Evolutionary conservation across 2,888 invertebrate genomes (phyloP).

Genomic region (Phortica magna): DNA sequence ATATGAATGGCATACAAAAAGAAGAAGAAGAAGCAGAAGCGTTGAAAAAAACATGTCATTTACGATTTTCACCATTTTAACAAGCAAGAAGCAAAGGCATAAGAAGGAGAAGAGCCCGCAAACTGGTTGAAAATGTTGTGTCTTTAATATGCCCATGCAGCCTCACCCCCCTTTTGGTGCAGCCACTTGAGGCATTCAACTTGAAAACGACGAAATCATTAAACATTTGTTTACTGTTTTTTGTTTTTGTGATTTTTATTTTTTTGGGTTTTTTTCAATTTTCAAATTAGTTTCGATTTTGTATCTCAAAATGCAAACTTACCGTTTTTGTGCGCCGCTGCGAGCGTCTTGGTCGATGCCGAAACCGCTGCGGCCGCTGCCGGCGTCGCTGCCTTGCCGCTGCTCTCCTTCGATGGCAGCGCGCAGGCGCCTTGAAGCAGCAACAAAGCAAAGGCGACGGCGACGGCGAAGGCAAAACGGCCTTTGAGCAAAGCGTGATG

Average conservation of each 20-base stretch:
- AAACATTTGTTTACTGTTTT: too few relatives aligned
- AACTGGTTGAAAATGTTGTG: background rate
- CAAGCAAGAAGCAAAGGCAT: too few relatives aligned
- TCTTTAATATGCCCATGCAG: background rate
- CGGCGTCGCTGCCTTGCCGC: background rate
- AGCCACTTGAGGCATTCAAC: background rate
- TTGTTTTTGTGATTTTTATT: too few relatives aligned
- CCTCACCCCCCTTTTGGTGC: background rate
- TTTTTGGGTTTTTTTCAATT: background rate
- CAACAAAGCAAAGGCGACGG: constrained; percentile 1
- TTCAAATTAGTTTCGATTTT: background rate
- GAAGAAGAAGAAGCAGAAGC: background rate
- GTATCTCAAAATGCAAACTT: constrained; percentile 25
- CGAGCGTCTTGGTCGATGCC: constrained; percentile 26
- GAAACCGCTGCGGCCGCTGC: background rate
- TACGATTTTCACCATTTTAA: background rate
- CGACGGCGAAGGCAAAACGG: background rate
- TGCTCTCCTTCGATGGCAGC: constrained; percentile 27
- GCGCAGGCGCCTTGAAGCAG: constrained; percentile 27
- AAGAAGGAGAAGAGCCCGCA: background rate
- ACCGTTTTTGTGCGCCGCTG: constrained; percentile 41
- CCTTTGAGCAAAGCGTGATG: constrained; percentile 13
- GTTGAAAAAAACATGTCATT: background rate
- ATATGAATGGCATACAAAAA: background rate
- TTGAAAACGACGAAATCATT: background rate